Conservation (phyloP, 2,113 vertebrate genomes). For the Ptilorrhoa leucosticta region DNA sequence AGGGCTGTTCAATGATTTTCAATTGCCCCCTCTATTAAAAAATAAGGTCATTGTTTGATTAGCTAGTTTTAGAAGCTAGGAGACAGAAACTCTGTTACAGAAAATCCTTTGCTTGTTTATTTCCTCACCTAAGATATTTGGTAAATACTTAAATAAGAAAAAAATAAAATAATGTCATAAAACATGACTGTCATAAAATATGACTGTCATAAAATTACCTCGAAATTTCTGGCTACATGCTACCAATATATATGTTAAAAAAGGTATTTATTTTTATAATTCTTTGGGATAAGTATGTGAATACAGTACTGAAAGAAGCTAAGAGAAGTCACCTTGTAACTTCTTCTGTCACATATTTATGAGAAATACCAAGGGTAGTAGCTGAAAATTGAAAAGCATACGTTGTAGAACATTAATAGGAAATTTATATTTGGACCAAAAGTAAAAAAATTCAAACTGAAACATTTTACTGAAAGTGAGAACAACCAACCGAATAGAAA, state of each 20-base stretch:
- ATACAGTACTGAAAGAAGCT: background rate
- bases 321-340: background rate
- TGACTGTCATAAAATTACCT: background rate
- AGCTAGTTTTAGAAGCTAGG: slow-evolving; percentile 68
- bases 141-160: background rate
- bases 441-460: background rate
- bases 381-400: background rate
- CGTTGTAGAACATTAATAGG: background rate
- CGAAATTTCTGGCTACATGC: background rate
- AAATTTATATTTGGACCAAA: background rate
- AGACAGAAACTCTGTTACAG: slow-evolving; percentile 37
- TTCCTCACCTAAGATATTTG: background rate
- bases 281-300: background rate
- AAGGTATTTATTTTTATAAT: background rate
- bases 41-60: slow-evolving; percentile 82
- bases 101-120: slow-evolving; percentile 54
- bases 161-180: background rate
- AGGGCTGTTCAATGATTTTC: slow-evolving; percentile 79
- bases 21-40: slow-evolving; percentile 82
- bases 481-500: background rate
- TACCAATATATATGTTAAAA: background rate
- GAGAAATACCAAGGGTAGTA: background rate
- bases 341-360: background rate
- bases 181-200: background rate
- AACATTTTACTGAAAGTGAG: background rate